A percentile compares a stretch with the other conserved stretches of the same genome.
phyloP scores from a whole-genome alignment of 2,888 invertebrate species.

The Phengaris arion region DNA sequence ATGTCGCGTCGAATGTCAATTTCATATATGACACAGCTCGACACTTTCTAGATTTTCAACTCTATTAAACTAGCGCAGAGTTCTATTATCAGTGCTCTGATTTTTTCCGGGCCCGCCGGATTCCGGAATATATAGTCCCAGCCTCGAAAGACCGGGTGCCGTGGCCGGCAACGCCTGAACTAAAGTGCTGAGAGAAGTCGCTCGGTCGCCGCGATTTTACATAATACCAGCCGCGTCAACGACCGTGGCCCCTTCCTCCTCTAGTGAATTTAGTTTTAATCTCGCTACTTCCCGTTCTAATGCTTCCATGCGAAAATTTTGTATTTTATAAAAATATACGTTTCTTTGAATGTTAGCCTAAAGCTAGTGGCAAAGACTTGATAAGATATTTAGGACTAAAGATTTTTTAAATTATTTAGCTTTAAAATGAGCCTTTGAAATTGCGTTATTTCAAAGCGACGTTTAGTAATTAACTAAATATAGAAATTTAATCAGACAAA shows the following conservation, averaged over 20 bases:
- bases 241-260: conserved; percentile 1
- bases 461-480: not conserved
- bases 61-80: no score
- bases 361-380: conserved; percentile 25
- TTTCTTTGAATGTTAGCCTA: conserved; percentile 10
- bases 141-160: no score
- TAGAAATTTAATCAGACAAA: not conserved
- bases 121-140: no score
- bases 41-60: no score
- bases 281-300: conserved; percentile 8
- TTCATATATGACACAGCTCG: no score
- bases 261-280: conserved; percentile 11
- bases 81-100: no score
- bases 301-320: conserved; percentile 24
- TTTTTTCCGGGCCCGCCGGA: no score
- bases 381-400: not conserved
- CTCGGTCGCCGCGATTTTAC: not conserved
- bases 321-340: conserved; percentile 17
- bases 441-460: not conserved
- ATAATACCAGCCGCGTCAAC: not conserved
- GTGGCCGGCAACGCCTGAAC: no score
- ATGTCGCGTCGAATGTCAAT: no score
- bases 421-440: conserved; percentile 14
- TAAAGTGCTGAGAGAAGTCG: not conserved
- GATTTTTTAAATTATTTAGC: conserved; percentile 13